Evolutionary conservation across 2,888 invertebrate genomes (phyloP).

Genomic region (Drosophila borealis): DNA sequence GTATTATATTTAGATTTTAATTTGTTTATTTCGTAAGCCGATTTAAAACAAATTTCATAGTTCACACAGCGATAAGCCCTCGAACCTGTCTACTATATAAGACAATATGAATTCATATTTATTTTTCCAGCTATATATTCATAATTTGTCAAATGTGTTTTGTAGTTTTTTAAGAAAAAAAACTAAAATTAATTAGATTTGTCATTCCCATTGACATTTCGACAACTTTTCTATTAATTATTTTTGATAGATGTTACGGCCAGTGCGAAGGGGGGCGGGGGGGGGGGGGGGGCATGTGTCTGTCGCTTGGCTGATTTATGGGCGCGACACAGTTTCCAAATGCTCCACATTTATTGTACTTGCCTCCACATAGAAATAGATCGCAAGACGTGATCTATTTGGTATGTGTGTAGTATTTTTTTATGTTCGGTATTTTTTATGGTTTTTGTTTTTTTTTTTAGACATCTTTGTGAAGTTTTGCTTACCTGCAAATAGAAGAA

Average conservation of each 20-base stretch:
- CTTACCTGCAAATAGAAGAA: slow-evolving; percentile 51
- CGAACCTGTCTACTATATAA: slow-evolving; percentile 21
- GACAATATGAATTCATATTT: slow-evolving; percentile 34
- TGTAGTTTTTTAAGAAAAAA: slow-evolving; percentile 26
- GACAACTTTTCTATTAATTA: slow-evolving; percentile 79
- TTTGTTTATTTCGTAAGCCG: slow-evolving; percentile 77
- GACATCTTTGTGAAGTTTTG: slow-evolving; percentile 10
- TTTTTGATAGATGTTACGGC: slow-evolving; percentile 69
- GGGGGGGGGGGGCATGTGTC: slow-evolving; percentile 49
- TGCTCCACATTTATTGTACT: slow-evolving; percentile 63
- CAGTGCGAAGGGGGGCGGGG: not conserved
- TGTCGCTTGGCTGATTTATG: slow-evolving; percentile 66
- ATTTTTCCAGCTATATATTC: slow-evolving; percentile 25
- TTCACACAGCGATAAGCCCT: slow-evolving; percentile 60
- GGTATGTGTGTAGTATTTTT: slow-evolving; percentile 3
- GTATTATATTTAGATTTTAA: slow-evolving; percentile 73
- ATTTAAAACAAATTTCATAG: slow-evolving; percentile 73
- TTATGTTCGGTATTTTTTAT: slow-evolving; percentile 3
- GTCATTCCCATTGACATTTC: slow-evolving; percentile 79
- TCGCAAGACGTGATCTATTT: slow-evolving; percentile 9
- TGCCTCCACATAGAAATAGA: slow-evolving; percentile 14
- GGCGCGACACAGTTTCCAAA: slow-evolving; percentile 69
- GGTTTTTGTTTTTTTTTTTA: not conserved
- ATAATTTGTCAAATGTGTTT: slow-evolving; percentile 67
- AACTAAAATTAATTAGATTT: slow-evolving; percentile 75